Conservation (phyloP, 2,113 vertebrate genomes). For the Psittacara wagleri region DNA sequence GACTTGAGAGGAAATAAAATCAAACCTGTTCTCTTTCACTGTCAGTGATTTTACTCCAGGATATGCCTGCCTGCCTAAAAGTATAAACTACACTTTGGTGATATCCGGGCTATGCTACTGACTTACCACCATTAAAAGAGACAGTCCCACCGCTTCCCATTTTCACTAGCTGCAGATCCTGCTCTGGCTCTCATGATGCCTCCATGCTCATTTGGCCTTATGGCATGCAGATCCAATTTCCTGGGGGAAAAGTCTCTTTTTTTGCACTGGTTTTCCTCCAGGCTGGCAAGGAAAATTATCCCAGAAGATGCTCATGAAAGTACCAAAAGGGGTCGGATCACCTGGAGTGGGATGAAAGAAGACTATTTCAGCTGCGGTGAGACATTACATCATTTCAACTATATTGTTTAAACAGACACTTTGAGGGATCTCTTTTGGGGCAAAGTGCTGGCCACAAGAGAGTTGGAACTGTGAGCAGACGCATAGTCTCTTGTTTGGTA, state of each 20-base stretch:
- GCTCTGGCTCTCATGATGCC: neutral
- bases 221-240: neutral
- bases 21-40: neutral
- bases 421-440: neutral
- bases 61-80: neutral
- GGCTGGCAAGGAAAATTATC: neutral
- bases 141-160: rapidly evolving
- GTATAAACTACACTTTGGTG: neutral
- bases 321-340: neutral
- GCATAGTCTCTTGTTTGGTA: neutral
- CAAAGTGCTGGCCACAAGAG: neutral
- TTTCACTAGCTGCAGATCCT: neutral
- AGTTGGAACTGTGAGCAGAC: neutral
- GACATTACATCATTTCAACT: neutral
- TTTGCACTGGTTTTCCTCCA: neutral
- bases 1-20: neutral
- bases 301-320: neutral
- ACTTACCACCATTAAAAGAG: neutral
- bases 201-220: neutral
- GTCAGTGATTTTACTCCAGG: neutral
- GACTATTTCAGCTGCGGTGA: neutral
- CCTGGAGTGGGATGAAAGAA: neutral
- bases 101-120: neutral
- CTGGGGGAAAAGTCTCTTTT: neutral
- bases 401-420: neutral